These are phyloP conservation scores for Podarcis muralis DNA, from an alignment of 2,113 vertebrate genomes.

Conservation along the genomic window DNA sequence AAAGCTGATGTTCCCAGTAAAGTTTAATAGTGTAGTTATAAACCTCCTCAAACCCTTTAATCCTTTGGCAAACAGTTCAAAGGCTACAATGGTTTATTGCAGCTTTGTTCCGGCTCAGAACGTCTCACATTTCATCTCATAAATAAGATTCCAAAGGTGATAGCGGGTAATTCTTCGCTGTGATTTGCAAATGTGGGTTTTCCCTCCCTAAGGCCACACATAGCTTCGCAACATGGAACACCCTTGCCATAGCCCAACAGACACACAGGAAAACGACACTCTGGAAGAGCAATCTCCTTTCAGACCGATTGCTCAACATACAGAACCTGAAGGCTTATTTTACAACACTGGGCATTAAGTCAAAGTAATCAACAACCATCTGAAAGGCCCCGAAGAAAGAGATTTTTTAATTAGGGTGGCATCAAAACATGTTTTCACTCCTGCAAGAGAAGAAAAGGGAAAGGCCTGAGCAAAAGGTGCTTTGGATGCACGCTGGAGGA, in stretches of 20 bases:
- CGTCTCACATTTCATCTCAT: slow-evolving; percentile 62
- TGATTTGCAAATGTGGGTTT: background rate
- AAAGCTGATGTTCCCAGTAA: slow-evolving; percentile 49
- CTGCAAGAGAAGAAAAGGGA: background rate
- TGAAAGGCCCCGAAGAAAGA: background rate
- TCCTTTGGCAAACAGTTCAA: slow-evolving; percentile 60
- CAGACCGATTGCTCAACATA: background rate
- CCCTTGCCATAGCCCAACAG: background rate
- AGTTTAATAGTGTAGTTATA: slow-evolving; percentile 18
- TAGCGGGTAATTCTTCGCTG: slow-evolving; percentile 40
- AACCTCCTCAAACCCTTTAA: slow-evolving; percentile 46
- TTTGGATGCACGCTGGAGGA: background rate
- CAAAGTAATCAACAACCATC: background rate
- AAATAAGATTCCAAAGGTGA: slow-evolving; percentile 63
- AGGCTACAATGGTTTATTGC: slow-evolving; percentile 50
- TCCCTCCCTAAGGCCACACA: slow-evolving; percentile 25
- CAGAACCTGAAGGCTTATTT: background rate
- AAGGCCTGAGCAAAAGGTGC: background rate
- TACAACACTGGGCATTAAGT: background rate
- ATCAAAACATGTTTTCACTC: background rate
- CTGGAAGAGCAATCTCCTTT: background rate
- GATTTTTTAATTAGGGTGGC: background rate
- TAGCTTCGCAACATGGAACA: slow-evolving; percentile 14
- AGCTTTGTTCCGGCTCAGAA: slow-evolving; percentile 46
- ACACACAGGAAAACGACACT: background rate